Conservation (phyloP, 2,888 invertebrate genomes). For the Ormia ochracea region DNA sequence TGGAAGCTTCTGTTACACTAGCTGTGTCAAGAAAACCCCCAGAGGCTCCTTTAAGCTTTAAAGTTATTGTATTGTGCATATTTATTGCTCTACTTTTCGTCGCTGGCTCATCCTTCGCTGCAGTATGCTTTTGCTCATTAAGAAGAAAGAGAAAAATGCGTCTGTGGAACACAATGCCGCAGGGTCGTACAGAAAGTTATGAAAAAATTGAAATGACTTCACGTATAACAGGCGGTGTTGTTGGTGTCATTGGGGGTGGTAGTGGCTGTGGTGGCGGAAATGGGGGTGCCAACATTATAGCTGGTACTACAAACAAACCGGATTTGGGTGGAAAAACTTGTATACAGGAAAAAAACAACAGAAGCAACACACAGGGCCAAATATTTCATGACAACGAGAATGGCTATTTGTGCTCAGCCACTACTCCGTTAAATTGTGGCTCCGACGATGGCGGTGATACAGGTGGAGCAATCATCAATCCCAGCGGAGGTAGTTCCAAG, state of each 20-base stretch:
- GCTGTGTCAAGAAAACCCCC: constrained; percentile 83
- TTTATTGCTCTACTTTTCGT: constrained; percentile 84
- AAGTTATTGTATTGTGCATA: constrained; percentile 82
- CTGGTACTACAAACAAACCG: constrained; percentile 64
- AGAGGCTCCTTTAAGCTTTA: constrained; percentile 80
- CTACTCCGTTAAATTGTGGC: constrained; percentile 69
- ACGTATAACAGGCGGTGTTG: constrained; percentile 77
- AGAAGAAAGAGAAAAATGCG: constrained; percentile 81
- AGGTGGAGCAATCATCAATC: constrained; percentile 76
- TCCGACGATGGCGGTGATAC: constrained; percentile 68
- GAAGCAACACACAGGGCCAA: constrained; percentile 63
- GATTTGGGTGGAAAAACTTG: constrained; percentile 70
- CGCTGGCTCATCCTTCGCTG: constrained; percentile 82
- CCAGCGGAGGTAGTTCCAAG: constrained; percentile 72
- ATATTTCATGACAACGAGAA: constrained; percentile 70
- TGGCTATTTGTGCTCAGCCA: constrained; percentile 71
- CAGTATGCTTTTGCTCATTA: constrained; percentile 80
- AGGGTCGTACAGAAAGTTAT: constrained; percentile 81
- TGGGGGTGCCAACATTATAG: constrained; percentile 7
- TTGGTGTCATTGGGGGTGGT: constrained; percentile 10
- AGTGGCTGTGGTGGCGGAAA: constrained; percentile 21
- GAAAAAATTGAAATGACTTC: constrained; percentile 87
- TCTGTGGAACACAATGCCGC: constrained; percentile 75
- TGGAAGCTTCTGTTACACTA: constrained; percentile 85
- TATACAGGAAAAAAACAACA: constrained; percentile 70